A percentile compares a stretch with the other conserved stretches of the same genome.
These are phyloP conservation scores for Diloba caeruleocephala DNA, from an alignment of 2,888 invertebrate genomes.

Conservation along the genomic window DNA sequence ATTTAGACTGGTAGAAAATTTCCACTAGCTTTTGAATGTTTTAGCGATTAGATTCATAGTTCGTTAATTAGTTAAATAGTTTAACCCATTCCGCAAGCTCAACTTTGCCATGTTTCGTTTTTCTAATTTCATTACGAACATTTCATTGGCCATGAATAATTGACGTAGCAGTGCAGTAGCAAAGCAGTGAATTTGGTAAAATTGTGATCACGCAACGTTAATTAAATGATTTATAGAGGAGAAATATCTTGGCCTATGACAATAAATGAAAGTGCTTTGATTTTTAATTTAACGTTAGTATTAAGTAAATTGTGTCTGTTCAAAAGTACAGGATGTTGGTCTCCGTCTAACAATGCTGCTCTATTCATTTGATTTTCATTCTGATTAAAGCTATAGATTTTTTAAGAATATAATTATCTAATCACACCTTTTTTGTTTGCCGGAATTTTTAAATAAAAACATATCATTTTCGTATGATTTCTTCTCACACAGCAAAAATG, in stretches of 20 bases:
- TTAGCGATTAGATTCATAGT: not conserved
- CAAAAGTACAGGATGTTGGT: too few species aligned
- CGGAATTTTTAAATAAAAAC: too few species aligned
- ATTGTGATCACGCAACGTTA: constrained; percentile 15
- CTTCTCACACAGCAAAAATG: too few species aligned
- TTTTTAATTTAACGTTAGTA: constrained; percentile 12
- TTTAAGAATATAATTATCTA: too few species aligned
- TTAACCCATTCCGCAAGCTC: not conserved
- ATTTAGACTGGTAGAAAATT: too few species aligned
- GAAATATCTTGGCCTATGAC: constrained; percentile 7
- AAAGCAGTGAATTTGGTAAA: constrained; percentile 12
- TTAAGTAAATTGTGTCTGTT: not conserved
- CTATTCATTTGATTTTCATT: too few species aligned
- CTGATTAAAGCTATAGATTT: too few species aligned
- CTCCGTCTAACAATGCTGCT: too few species aligned
- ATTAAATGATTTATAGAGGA: constrained; percentile 25
- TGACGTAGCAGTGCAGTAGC: constrained; percentile 6
- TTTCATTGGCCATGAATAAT: constrained; percentile 18
- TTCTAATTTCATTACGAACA: not conserved
- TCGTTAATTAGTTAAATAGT: not conserved
- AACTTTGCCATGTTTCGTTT: constrained; percentile 1
- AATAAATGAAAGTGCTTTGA: constrained; percentile 12
- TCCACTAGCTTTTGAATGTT: too few species aligned
- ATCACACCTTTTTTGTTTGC: too few species aligned
- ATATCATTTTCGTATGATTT: too few species aligned